phyloP scores from a whole-genome alignment of 2,888 invertebrate species.

The Creontiades dilutus region DNA sequence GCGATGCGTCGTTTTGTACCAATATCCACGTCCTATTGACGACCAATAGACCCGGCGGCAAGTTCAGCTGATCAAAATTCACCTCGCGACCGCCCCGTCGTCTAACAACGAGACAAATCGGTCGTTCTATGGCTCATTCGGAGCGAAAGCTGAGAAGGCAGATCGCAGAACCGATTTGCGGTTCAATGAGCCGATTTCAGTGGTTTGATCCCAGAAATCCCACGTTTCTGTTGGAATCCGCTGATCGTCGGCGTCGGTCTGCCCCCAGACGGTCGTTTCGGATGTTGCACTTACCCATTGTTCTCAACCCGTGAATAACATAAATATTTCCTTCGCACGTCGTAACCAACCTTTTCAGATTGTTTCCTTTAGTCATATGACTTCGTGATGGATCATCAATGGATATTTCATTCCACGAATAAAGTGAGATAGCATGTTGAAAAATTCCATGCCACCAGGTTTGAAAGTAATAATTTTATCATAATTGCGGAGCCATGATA shows the following conservation, averaged over 20 bases:
- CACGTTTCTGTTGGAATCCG: background rate
- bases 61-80: constrained; percentile 19
- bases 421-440: no score
- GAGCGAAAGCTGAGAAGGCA: background rate
- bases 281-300: no score
- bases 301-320: no score
- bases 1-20: no score
- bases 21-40: no score
- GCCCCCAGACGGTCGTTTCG: background rate
- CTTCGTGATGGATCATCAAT: no score
- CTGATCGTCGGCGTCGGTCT: background rate
- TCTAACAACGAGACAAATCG: constrained; percentile 10
- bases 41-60: no score
- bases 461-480: no score
- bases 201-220: background rate
- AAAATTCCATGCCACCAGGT: no score
- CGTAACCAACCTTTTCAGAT: background rate
- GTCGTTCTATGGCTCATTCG: background rate
- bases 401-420: no score
- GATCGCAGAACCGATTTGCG: background rate
- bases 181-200: background rate
- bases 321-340: background rate
- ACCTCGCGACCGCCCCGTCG: background rate
- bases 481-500: no score
- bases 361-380: no score